Percentiles rank a stretch among this genome's conserved stretches.
These are phyloP conservation scores for Nycticorax nycticorax DNA, from an alignment of 2,113 vertebrate genomes.

Conservation along the genomic window DNA sequence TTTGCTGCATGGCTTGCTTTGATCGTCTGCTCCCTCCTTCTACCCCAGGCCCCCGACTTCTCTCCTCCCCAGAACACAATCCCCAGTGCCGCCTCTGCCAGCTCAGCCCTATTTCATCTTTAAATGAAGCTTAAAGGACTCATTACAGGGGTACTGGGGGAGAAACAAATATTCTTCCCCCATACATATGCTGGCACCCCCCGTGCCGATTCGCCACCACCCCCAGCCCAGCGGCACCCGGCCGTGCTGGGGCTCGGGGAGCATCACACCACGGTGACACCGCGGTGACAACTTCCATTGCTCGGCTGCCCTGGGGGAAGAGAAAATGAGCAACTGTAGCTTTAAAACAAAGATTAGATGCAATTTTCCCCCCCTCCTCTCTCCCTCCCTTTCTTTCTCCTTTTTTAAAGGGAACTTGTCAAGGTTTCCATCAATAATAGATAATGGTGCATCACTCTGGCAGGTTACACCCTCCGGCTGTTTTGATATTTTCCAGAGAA, in stretches of 20 bases:
- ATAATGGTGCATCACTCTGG: conserved; percentile 72
- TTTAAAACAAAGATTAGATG: conserved; percentile 71
- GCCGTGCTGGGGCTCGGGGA: neutral
- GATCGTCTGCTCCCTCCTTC: neutral
- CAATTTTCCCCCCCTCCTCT: neutral
- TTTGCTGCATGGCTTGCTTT: neutral
- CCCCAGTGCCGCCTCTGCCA: neutral
- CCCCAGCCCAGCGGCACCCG: neutral
- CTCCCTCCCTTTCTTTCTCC: neutral
- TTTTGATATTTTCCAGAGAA: conserved; percentile 81
- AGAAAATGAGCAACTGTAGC: conserved; percentile 25
- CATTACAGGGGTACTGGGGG: neutral
- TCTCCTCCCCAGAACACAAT: neutral
- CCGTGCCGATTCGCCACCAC: neutral
- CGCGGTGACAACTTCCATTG: neutral
- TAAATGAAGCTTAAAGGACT: neutral
- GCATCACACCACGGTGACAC: neutral
- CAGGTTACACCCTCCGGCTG: conserved; percentile 80
- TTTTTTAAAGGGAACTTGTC: conserved; percentile 74
- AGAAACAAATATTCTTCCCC: conserved; percentile 4
- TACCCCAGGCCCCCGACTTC: neutral
- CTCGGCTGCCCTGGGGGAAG: neutral
- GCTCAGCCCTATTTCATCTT: conserved; percentile 23
- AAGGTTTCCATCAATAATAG: conserved; percentile 83
- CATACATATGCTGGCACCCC: accelerated